Evolutionary conservation across 2,113 vertebrate species (phyloP).

Genomic region (Sturnus vulgaris): DNA sequence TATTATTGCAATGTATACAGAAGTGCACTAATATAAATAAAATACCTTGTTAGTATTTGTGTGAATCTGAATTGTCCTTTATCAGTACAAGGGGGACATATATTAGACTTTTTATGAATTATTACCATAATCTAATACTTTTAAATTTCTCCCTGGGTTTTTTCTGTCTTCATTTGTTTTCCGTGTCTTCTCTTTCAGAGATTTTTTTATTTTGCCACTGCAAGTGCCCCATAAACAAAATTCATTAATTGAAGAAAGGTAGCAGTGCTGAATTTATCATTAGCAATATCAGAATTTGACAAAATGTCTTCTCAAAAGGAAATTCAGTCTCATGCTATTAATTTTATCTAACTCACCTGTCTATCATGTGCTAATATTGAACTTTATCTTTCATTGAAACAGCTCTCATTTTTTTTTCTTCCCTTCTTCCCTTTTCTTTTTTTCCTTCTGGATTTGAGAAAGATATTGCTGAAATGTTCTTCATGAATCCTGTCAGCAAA

Average conservation of each 20-base stretch:
- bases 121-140: neutral
- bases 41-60: neutral
- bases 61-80: neutral
- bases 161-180: neutral
- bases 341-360: neutral
- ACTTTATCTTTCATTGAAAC: neutral
- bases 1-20: neutral
- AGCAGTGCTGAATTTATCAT: neutral
- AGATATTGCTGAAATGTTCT: neutral
- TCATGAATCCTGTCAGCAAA: neutral
- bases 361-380: neutral
- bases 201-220: neutral
- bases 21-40: neutral
- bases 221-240: neutral
- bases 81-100: neutral
- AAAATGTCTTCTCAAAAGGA: neutral
- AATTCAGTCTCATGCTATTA: neutral
- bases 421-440: neutral
- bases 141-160: neutral
- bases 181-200: neutral
- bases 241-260: neutral
- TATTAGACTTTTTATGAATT: neutral
- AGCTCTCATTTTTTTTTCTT: fast-evolving
- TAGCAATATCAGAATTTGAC: neutral
- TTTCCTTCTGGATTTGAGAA: neutral